phyloP scores from a whole-genome alignment of 2,888 invertebrate genomes.

The Sminthurinus aureus region DNA sequence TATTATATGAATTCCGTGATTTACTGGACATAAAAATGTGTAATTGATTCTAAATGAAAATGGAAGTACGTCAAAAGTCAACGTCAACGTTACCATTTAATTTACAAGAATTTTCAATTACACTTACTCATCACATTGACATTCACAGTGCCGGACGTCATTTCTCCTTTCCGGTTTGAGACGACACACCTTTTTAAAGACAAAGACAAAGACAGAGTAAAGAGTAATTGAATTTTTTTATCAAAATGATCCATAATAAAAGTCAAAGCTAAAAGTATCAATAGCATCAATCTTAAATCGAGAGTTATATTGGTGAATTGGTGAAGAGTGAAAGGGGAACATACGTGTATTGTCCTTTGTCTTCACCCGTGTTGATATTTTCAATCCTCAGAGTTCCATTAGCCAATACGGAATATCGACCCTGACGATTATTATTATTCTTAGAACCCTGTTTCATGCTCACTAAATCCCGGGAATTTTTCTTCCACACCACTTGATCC shows the following conservation, averaged over 20 bases:
- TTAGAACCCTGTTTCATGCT: slow-evolving; percentile 13
- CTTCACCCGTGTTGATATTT: slow-evolving; percentile 53
- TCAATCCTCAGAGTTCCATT: slow-evolving; percentile 59
- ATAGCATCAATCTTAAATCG: too few species aligned
- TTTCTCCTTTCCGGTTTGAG: slow-evolving; percentile 58
- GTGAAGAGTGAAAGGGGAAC: too few species aligned
- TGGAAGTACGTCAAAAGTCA: too few species aligned
- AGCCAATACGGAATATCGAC: slow-evolving; percentile 48
- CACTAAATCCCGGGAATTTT: slow-evolving; percentile 48
- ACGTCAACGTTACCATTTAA: too few species aligned
- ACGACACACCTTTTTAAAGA: slow-evolving; percentile 60
- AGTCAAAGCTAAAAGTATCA: too few species aligned
- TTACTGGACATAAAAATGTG: neutral
- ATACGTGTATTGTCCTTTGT: slow-evolving; percentile 62
- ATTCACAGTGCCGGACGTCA: slow-evolving; percentile 54
- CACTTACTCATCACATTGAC: slow-evolving; percentile 59
- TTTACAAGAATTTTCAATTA: too few species aligned
- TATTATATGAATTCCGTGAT: too few species aligned
- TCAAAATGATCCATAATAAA: too few species aligned
- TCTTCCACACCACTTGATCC: slow-evolving; percentile 56
- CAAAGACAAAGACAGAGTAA: too few species aligned
- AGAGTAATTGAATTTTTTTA: too few species aligned
- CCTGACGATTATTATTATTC: slow-evolving; percentile 21
- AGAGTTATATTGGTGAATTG: too few species aligned
- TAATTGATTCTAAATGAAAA: neutral